These are phyloP conservation scores for Thaumetopoea pityocampa DNA, from an alignment of 1,140 invertebrate genomes.

Conservation along the genomic window DNA sequence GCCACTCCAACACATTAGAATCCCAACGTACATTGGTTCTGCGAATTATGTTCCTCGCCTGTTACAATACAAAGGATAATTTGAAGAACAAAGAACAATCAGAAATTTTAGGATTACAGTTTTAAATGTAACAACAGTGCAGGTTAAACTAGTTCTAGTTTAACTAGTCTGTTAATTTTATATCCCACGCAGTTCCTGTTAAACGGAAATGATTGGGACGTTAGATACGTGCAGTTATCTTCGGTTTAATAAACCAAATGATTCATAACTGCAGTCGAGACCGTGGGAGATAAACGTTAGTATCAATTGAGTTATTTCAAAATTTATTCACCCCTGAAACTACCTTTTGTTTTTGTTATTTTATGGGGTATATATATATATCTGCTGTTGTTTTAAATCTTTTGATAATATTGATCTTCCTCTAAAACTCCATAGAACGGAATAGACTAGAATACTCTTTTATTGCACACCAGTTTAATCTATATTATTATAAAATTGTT, in stretches of 20 bases:
- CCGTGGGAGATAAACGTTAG: constrained; percentile 18
- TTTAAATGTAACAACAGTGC: constrained; percentile 15
- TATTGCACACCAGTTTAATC: too few relatives aligned
- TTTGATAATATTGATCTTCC: too few relatives aligned
- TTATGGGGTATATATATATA: constrained; percentile 3
- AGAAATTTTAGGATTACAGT: too few relatives aligned
- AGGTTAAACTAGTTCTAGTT: constrained; percentile 12
- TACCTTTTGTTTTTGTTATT: neutral
- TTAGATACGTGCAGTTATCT: constrained; percentile 26
- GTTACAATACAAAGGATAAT: too few relatives aligned
- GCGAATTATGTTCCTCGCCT: too few relatives aligned
- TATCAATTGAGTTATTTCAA: constrained; percentile 36
- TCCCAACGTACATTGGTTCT: too few relatives aligned
- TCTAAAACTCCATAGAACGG: too few relatives aligned
- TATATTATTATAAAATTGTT: too few relatives aligned
- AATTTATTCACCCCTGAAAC: constrained; percentile 20
- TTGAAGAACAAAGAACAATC: too few relatives aligned
- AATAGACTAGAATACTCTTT: too few relatives aligned
- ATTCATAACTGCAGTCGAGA: constrained; percentile 25
- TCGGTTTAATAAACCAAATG: constrained; percentile 36
- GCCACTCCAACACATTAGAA: too few relatives aligned
- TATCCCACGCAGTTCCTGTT: constrained; percentile 19
- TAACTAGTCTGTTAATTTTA: constrained; percentile 18
- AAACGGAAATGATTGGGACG: constrained; percentile 16
- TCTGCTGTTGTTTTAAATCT: too few relatives aligned